Base-by-base conservation (phyloP, 2,888 invertebrate species). In the Podotricha telesiphe region DNA sequence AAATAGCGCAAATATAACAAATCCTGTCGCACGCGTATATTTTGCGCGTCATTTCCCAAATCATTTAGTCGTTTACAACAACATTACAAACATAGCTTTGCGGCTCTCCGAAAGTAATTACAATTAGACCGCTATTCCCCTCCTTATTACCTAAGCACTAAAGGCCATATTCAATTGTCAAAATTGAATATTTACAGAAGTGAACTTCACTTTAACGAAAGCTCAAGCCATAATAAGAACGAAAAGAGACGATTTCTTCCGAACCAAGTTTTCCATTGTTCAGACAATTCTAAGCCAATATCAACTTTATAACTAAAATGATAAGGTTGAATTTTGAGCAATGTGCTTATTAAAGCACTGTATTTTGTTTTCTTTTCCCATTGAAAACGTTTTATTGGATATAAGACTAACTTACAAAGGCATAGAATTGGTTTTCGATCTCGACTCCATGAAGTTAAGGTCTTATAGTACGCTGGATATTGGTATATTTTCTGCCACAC, bases 401-500 rank as follows among this genome's bases (percentile, higher is more conserved):
- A 70, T 66, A 22, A 42, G 68, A 48, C 68, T 69, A 64, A 74
- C 70, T 50, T 11, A 3, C 47, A 0, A 48, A 7, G 20, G 6
- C 10, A 22, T 73, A 68, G 51, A 34, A 64, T 61, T 65, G 70
- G 67, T 72, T 74, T 67, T 56, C 22, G 51, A 64, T 65, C 67
- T 13, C 4, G 1, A 7, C 42, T 42, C 8, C 11, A 37, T 22
- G 58, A 56, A 63, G 65, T 72, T 78, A 69, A 19, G 74, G 50
- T 76, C 58, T 79, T 71, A 34, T 55, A 51, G 34, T 51, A 20
- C 59, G 20, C 50, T 20, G 48, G 34, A 59, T 17, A 65, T n/a
- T 58, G 67, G 72, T 75, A 77, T 78, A 76, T 80, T 78, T 80
- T 77, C 78, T 75, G 78, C 80, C 86, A 82, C 89, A 88, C 87